Evolutionary conservation across 1,140 invertebrate species (phyloP).

Genomic region (Anoplophora glabripennis): DNA sequence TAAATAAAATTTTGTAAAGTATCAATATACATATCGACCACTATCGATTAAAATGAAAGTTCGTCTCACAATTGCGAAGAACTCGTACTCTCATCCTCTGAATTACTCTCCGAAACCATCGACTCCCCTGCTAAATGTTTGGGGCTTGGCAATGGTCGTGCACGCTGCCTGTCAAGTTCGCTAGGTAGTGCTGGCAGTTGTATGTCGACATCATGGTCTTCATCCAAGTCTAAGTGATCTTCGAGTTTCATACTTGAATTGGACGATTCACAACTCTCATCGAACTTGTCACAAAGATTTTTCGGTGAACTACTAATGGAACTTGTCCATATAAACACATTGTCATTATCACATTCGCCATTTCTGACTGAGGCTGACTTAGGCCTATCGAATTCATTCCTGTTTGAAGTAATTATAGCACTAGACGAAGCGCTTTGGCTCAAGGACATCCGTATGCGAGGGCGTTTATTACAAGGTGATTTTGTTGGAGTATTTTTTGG

Average conservation of each 20-base stretch:
- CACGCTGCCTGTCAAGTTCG: constrained; percentile 41
- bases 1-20: constrained; percentile 8
- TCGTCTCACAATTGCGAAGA: constrained; percentile 46
- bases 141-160: constrained; percentile 39
- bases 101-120: constrained; percentile 54
- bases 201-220: constrained; percentile 36
- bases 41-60: constrained; percentile 26
- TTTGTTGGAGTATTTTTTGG: constrained; percentile 45
- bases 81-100: constrained; percentile 55
- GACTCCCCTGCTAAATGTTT: constrained; percentile 67
- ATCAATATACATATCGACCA: constrained; percentile 1
- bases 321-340: constrained; percentile 27
- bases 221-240: constrained; percentile 38
- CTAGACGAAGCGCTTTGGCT: constrained; percentile 57
- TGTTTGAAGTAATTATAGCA: constrained; percentile 30
- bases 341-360: constrained; percentile 33
- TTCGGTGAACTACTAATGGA: constrained; percentile 9
- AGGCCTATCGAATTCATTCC: constrained; percentile 30
- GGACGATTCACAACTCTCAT: constrained; percentile 14
- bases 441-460: constrained; percentile 49
- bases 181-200: constrained; percentile 43
- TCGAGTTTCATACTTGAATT: constrained; percentile 25
- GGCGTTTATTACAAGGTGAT: constrained; percentile 54
- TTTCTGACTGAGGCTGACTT: constrained; percentile 31
- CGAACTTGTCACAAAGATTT: constrained; percentile 3